Conservation (phyloP, 2,888 invertebrate genomes). For the Eueremaeus valkanovi region DNA sequence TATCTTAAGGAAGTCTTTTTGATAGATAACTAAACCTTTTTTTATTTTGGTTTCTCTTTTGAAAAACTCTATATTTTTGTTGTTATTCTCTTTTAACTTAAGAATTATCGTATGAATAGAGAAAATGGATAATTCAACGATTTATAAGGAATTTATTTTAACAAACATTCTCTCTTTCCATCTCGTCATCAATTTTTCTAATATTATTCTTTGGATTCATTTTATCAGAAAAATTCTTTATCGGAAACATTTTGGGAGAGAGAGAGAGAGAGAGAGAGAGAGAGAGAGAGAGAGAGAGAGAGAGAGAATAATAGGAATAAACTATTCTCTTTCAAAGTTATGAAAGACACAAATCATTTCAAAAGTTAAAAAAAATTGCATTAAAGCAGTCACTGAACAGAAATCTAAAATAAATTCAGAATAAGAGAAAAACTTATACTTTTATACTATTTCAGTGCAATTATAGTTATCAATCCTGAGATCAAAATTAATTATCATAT, state of each 20-base stretch:
- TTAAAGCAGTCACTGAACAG: neutral
- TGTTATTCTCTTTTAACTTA: conserved; percentile 7
- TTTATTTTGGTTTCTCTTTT: neutral
- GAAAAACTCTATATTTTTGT: neutral
- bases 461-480: neutral
- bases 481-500: conserved; percentile 19
- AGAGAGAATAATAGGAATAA: no score
- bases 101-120: conserved; percentile 5
- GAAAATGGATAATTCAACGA: neutral
- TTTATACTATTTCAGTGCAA: conserved; percentile 7
- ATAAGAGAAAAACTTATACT: neutral
- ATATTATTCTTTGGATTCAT: conserved; percentile 2
- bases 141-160: neutral
- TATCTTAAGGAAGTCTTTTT: conserved; percentile 12
- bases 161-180: neutral
- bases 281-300: no score
- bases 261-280: no score
- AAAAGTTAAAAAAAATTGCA: no score
- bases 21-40: neutral
- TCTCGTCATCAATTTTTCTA: conserved; percentile 9
- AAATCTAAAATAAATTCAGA: neutral
- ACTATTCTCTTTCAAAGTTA: no score
- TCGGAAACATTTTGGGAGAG: neutral
- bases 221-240: conserved; percentile 7
- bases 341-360: no score